phyloP scores from a whole-genome alignment of 2,888 invertebrate species.

The Phyllotreta striolata region DNA sequence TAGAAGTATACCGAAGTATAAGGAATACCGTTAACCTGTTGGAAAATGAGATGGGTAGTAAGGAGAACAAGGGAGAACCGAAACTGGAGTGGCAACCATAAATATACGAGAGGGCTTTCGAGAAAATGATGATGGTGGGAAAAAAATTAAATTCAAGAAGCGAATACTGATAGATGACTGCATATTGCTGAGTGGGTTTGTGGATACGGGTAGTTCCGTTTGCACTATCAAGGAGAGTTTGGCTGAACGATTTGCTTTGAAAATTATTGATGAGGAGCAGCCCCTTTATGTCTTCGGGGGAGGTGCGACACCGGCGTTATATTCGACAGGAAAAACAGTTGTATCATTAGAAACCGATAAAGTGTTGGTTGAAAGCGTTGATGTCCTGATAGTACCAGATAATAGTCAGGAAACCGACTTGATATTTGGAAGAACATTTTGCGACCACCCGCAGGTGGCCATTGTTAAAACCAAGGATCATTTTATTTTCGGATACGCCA shows the following conservation, averaged over 20 bases:
- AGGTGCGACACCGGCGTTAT: not conserved
- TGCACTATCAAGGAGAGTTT: conserved; percentile 40
- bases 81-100: too few species aligned
- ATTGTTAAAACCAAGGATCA: not conserved
- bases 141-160: conserved; percentile 4
- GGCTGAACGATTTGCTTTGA: conserved; percentile 21
- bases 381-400: conserved; percentile 43
- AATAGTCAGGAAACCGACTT: conserved; percentile 41
- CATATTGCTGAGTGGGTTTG: conserved; percentile 20
- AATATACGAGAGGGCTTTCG: too few species aligned
- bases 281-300: conserved; percentile 14
- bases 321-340: not conserved
- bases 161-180: conserved; percentile 7
- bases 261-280: conserved; percentile 2
- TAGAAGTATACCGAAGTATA: not conserved
- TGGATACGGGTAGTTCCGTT: conserved; percentile 44
- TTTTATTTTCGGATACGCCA: conserved; percentile 25
- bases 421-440: conserved; percentile 43
- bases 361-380: conserved; percentile 34
- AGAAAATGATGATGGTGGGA: too few species aligned
- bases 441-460: conserved; percentile 29
- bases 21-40: not conserved
- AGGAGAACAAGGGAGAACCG: too few species aligned
- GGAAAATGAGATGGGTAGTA: too few species aligned
- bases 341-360: conserved; percentile 31